phyloP scores from a whole-genome alignment of 1,140 invertebrate species.

The Bilobella aurantiaca region DNA sequence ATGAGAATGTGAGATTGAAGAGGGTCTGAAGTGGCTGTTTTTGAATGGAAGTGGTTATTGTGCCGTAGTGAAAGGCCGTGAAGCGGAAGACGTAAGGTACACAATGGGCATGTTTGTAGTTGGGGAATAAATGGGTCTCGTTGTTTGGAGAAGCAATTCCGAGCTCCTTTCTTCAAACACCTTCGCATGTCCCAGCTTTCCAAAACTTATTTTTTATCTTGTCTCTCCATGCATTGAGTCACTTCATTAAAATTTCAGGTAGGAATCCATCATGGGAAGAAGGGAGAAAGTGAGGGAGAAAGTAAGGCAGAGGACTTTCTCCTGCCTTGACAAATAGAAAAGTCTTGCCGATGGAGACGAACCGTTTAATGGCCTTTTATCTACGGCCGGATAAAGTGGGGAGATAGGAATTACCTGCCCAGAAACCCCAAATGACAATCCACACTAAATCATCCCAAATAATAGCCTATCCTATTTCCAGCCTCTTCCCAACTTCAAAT shows the following conservation, averaged over 20 bases:
- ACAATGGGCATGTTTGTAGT: neutral
- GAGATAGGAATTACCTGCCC: neutral
- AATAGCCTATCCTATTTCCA: too few relatives aligned
- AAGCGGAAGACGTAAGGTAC: neutral
- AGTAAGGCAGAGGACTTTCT: too few relatives aligned
- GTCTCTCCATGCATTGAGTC: slow-evolving; percentile 8
- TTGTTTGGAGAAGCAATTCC: slow-evolving; percentile 1
- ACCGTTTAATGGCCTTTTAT: slow-evolving; percentile 5
- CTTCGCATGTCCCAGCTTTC: neutral
- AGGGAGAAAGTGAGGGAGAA: too few relatives aligned
- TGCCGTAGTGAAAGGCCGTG: too few relatives aligned
- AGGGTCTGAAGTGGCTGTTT: too few relatives aligned
- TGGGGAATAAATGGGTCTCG: neutral
- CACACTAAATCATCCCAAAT: neutral
- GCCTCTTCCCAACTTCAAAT: too few relatives aligned
- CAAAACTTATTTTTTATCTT: slow-evolving; percentile 7
- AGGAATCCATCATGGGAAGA: slow-evolving; percentile 8
- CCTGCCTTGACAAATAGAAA: slow-evolving; percentile 5
- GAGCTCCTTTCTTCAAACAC: neutral
- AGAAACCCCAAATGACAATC: neutral
- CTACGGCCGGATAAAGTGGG: neutral
- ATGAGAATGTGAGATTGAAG: too few relatives aligned
- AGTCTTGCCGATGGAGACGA: neutral
- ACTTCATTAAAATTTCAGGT: slow-evolving; percentile 9
- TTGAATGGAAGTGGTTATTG: too few relatives aligned